Percentiles rank a stretch among this genome's conserved stretches.
Evolutionary conservation across 2,888 invertebrate species (phyloP).

Genomic region (Macrosoma leucophasiata): DNA sequence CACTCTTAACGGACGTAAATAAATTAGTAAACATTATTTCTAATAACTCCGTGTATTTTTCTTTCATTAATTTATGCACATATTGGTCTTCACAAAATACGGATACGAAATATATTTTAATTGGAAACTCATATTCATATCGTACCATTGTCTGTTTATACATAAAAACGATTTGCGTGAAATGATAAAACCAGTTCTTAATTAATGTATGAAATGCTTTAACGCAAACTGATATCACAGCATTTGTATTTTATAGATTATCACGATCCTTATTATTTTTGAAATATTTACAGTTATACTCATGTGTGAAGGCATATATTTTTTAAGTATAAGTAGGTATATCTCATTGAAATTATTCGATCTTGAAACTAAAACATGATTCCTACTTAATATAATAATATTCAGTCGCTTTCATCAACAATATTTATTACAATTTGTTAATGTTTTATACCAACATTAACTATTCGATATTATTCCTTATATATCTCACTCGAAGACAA

Average conservation of each 20-base stretch:
- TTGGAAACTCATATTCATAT: too few species aligned
- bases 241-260: slow-evolving; percentile 56
- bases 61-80: slow-evolving; percentile 3
- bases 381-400: slow-evolving; percentile 30
- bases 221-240: slow-evolving; percentile 72
- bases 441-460: slow-evolving; percentile 36
- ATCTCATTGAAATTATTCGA: too few species aligned
- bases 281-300: slow-evolving; percentile 36
- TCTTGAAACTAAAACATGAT: too few species aligned
- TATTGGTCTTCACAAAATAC: slow-evolving; percentile 1
- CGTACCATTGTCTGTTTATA: background rate
- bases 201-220: slow-evolving; percentile 29
- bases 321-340: too few species aligned
- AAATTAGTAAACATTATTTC: slow-evolving; percentile 5
- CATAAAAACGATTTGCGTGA: slow-evolving; percentile 1
- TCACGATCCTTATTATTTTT: slow-evolving; percentile 38
- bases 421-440: slow-evolving; percentile 34
- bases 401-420: slow-evolving; percentile 59
- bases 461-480: slow-evolving; percentile 39
- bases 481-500: too few species aligned
- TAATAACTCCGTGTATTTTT: slow-evolving; percentile 1
- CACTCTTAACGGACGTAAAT: slow-evolving; percentile 28
- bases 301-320: slow-evolving; percentile 16
- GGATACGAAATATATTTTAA: too few species aligned
- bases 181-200: slow-evolving; percentile 12